Evolutionary conservation across 2,113 vertebrate genomes (phyloP), one percentile per base, ranked within the genome.

Genomic region (Strix uralensis): DNA sequence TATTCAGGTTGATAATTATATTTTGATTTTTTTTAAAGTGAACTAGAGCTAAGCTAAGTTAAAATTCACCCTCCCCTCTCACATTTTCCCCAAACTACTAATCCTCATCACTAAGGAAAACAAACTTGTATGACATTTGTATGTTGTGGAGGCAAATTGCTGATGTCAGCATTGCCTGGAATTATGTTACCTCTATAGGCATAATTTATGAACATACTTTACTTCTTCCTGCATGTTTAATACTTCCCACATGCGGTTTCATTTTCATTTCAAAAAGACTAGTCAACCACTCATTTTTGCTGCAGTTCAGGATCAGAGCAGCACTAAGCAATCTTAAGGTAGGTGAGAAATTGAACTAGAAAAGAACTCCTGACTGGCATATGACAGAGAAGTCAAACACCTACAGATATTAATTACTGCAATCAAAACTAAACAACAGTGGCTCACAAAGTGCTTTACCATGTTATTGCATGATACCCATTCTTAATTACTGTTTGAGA

Each of bases 101-200:
- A 55, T 40, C 42, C 19, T 69, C 51, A 57, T 74, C 80, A 63
- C 70, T 78, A 87, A 88, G 4, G 10, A 16, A 85, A 80, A 67
- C 1, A 9, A 86, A 34, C 19, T 25, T 10, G 0, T 18, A 18
- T 22, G 78, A 34, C 46, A 27, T 29, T 49, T 0, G 1, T 17
- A 19, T 2, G 2, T 10, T 55, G 26, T 10, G 16, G 12, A 88
- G 47, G 27, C 11, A 92, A 88, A 82, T 9, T 65, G 69, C 86
- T 85, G 49, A 79, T 72, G 49, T 69, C 69, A 92, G 80, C 77
- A 49, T 21, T 8, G 2, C 26, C 38, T 84, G 40, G 34, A 38
- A 34, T 61, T 73, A 44, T 25, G 7, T 75, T 49, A 66, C 6
- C 26, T 29, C 32, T 27, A 36, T 9, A 54, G 29, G 22, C 47